Evolutionary conservation across 2,113 vertebrate species (phyloP).

Genomic region (Sminthopsis crassicaudata): DNA sequence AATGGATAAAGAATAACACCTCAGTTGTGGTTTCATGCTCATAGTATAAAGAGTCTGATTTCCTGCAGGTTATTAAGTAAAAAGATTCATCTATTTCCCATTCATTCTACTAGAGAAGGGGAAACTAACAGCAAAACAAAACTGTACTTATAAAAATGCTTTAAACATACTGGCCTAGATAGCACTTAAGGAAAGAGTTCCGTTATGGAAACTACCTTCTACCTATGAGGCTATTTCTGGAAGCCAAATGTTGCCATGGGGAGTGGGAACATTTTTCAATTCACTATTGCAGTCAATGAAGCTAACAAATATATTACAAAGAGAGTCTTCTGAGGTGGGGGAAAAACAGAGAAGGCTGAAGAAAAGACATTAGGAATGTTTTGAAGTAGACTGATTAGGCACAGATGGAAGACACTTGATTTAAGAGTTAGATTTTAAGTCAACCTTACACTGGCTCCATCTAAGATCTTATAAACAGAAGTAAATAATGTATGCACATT

Average conservation of each 20-base stretch:
- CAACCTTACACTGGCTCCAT: background rate
- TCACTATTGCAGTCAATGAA: background rate
- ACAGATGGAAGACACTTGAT: background rate
- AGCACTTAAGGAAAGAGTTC: background rate
- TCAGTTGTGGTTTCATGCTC: background rate
- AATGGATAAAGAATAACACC: background rate
- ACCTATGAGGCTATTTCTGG: background rate
- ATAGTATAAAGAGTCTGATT: background rate
- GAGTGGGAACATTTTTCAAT: constrained; percentile 13
- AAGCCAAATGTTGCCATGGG: constrained; percentile 9
- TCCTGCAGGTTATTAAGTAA: background rate
- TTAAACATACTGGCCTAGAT: background rate
- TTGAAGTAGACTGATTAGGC: background rate
- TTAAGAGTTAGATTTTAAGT: background rate
- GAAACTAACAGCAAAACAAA: constrained; percentile 7
- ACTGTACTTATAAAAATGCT: background rate
- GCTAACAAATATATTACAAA: background rate
- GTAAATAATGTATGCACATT: accelerated
- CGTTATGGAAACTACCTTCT: background rate
- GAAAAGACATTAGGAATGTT: background rate
- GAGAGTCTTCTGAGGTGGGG: background rate
- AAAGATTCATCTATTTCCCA: background rate
- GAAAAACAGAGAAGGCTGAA: background rate
- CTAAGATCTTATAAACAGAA: background rate
- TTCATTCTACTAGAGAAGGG: background rate